phyloP scores from a whole-genome alignment of 2,113 vertebrate genomes.

The Tringa solitaria region DNA sequence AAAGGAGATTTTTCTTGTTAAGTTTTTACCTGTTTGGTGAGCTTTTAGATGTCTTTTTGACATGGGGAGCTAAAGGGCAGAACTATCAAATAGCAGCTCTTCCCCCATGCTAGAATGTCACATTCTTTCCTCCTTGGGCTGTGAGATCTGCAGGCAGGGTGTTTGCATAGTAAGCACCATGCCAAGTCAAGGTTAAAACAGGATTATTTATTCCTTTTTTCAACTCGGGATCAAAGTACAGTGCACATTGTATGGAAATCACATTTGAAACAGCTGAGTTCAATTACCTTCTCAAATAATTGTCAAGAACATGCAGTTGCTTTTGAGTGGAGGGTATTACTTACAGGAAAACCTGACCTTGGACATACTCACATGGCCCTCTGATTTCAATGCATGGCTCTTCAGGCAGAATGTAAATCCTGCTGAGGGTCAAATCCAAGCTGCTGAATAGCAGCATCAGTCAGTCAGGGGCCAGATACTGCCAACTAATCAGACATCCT shows the following conservation, averaged over 20 bases:
- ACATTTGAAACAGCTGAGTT: conserved; percentile 45
- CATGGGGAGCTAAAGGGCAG: neutral
- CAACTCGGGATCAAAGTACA: conserved; percentile 22
- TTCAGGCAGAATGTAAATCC: conserved; percentile 7
- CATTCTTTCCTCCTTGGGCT: neutral
- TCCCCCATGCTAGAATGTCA: neutral
- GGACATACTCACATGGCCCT: neutral
- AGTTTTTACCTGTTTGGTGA: conserved; percentile 25
- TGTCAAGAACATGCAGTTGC: neutral
- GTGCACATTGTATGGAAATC: conserved; percentile 27
- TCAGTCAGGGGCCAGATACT: neutral
- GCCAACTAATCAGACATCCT: neutral
- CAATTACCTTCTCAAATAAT: conserved; percentile 40
- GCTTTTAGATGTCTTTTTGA: conserved; percentile 3
- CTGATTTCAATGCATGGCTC: neutral
- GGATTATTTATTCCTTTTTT: conserved; percentile 16
- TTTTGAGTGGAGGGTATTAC: conserved; percentile 17
- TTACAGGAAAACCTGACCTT: conserved; percentile 28
- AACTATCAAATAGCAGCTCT: conserved; percentile 6
- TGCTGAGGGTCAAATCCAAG: conserved; percentile 16
- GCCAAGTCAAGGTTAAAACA: conserved; percentile 1
- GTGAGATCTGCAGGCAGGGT: neutral
- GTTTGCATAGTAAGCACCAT: neutral
- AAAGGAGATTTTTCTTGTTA: conserved; percentile 37
- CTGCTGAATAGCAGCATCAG: conserved; percentile 24